Evolutionary conservation across 2,888 invertebrate genomes (phyloP).

Genomic region (Blomia tropicalis): DNA sequence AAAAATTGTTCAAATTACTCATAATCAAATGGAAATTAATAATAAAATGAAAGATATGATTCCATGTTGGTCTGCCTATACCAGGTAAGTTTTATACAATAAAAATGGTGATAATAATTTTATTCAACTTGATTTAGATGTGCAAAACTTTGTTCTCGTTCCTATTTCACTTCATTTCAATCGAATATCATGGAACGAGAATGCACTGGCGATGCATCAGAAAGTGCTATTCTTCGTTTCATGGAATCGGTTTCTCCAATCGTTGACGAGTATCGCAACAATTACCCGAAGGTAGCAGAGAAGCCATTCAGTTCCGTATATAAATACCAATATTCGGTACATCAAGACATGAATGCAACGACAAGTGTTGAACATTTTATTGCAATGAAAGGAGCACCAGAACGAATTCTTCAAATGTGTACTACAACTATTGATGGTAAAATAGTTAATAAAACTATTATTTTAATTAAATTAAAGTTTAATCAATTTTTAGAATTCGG

Average conservation of each 20-base stretch:
- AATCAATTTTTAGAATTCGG: slow-evolving; percentile 40
- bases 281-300: slow-evolving; percentile 35
- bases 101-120: not conserved
- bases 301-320: slow-evolving; percentile 38
- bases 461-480: not conserved
- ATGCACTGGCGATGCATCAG: slow-evolving; percentile 35
- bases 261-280: slow-evolving; percentile 32
- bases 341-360: not conserved
- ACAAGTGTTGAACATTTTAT: slow-evolving; percentile 24
- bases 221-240: slow-evolving; percentile 36
- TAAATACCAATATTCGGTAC: slow-evolving; percentile 33
- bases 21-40: not conserved
- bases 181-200: slow-evolving; percentile 1
- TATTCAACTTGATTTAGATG: not conserved
- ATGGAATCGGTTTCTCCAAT: slow-evolving; percentile 34
- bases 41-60: not conserved
- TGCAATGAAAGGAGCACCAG: slow-evolving; percentile 42
- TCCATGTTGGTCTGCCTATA: not conserved
- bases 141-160: slow-evolving; percentile 5
- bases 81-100: not conserved
- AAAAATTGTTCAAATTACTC: not conserved
- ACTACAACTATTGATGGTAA: slow-evolving; percentile 37
- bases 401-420: slow-evolving; percentile 39
- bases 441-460: not conserved
- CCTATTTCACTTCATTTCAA: slow-evolving; percentile 7